These are phyloP conservation scores for Pimephales promelas DNA, from an alignment of 2,113 vertebrate species.

Conservation along the genomic window DNA sequence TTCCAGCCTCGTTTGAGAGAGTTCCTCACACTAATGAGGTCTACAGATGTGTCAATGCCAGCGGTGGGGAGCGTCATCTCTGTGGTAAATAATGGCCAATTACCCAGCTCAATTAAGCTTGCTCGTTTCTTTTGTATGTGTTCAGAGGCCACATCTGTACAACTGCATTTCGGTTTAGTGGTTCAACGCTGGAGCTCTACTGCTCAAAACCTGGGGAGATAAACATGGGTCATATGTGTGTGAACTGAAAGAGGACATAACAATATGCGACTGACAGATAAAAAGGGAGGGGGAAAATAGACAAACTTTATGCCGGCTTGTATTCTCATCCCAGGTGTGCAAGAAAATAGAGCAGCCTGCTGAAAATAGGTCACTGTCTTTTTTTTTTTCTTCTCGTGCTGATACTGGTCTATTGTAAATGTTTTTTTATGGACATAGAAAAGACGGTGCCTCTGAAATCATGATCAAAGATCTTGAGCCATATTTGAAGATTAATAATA, in stretches of 20 bases:
- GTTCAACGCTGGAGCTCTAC: slow-evolving; percentile 22
- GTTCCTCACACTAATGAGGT: slow-evolving; percentile 66
- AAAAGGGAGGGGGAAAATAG: background rate
- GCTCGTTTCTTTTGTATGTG: slow-evolving; percentile 13
- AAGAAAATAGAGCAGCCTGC: slow-evolving; percentile 34
- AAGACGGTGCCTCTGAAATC: background rate
- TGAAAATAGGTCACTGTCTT: slow-evolving; percentile 40
- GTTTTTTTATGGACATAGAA: background rate
- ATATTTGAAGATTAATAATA: no score
- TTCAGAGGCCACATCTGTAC: slow-evolving; percentile 52
- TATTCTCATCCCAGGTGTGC: slow-evolving; percentile 43
- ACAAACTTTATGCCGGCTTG: slow-evolving; percentile 24
- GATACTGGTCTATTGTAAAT: slow-evolving; percentile 3
- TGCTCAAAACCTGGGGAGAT: background rate
- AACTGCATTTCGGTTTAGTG: slow-evolving; percentile 34
- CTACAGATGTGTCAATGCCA: slow-evolving; percentile 68
- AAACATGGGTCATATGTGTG: slow-evolving; percentile 34
- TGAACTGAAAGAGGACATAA: slow-evolving; percentile 4
- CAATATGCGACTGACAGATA: slow-evolving; percentile 15
- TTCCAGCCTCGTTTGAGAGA: slow-evolving; percentile 45
- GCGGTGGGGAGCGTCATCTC: slow-evolving; percentile 59
- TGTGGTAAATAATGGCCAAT: slow-evolving; percentile 73
- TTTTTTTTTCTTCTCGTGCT: background rate
- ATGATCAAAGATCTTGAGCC: background rate
- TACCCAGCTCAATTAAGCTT: slow-evolving; percentile 69